Evolutionary conservation across 2,888 invertebrate species (phyloP).

Genomic region (Anorthoa munda): DNA sequence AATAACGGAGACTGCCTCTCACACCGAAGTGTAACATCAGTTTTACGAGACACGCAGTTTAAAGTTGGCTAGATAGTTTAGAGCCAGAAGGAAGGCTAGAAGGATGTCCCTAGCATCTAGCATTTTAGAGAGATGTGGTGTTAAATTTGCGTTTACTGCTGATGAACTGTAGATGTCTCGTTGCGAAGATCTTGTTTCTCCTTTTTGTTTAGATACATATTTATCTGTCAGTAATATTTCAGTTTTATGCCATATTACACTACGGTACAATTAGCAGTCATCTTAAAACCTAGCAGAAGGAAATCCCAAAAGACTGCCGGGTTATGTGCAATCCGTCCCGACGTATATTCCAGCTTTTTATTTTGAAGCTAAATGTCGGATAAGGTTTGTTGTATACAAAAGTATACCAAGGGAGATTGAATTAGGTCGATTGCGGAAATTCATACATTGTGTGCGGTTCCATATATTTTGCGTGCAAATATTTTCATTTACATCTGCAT

Average conservation of each 20-base stretch:
- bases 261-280: slow-evolving; percentile 68
- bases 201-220: slow-evolving; percentile 3
- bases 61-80: slow-evolving; percentile 8
- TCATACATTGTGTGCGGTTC: slow-evolving; percentile 55
- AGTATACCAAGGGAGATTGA: slow-evolving; percentile 65
- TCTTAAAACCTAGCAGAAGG: slow-evolving; percentile 74
- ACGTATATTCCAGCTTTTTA: slow-evolving; percentile 78
- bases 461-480: slow-evolving; percentile 63
- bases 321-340: slow-evolving; percentile 82
- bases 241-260: slow-evolving; percentile 37
- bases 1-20: slow-evolving; percentile 68
- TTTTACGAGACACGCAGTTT: background rate
- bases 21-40: slow-evolving; percentile 66
- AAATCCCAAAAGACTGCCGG: slow-evolving; percentile 83
- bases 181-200: background rate
- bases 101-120: slow-evolving; percentile 8
- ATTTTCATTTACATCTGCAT: slow-evolving; percentile 66
- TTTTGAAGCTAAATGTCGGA: slow-evolving; percentile 80
- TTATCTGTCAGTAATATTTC: background rate
- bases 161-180: background rate
- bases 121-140: slow-evolving; percentile 23
- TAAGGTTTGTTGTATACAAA: slow-evolving; percentile 72
- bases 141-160: slow-evolving; percentile 24
- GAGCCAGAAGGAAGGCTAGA: no score
- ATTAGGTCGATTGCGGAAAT: slow-evolving; percentile 64